phyloP scores from a whole-genome alignment of 2,888 invertebrate species.

The Caenorhabditis uteleia region DNA sequence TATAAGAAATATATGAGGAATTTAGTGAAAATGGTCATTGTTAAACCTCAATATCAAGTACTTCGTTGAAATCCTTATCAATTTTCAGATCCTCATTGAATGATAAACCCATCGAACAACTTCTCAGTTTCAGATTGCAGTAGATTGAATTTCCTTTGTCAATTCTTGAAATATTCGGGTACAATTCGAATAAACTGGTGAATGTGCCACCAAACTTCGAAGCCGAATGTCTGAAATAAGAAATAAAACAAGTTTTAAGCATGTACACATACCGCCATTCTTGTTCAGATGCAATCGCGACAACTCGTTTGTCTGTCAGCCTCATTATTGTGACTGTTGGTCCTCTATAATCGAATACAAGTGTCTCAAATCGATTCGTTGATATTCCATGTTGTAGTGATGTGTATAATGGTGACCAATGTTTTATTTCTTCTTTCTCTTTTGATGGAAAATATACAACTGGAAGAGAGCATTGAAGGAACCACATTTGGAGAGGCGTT shows the following conservation, averaged over 20 bases:
- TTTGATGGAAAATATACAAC: constrained; percentile 49
- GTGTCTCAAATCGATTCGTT: constrained; percentile 65
- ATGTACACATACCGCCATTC: constrained; percentile 55
- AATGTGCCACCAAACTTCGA: constrained; percentile 39
- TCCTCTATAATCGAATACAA: constrained; percentile 63
- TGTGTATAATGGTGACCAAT: constrained; percentile 59
- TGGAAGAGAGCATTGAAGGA: constrained; percentile 54
- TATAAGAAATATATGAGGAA: constrained; percentile 3
- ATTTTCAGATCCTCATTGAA: constrained; percentile 45
- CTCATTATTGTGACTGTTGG: constrained; percentile 58
- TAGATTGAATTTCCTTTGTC: constrained; percentile 39
- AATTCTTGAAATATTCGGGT: constrained; percentile 21
- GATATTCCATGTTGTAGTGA: constrained; percentile 58
- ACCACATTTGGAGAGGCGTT: constrained; percentile 59
- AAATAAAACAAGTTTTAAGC: neutral
- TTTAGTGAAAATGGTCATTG: neutral
- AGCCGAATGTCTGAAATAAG: constrained; percentile 36
- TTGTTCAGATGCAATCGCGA: constrained; percentile 56
- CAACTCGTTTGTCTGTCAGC: constrained; percentile 38
- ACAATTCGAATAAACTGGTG: constrained; percentile 36
- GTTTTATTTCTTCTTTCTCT: constrained; percentile 12
- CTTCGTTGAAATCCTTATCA: constrained; percentile 43
- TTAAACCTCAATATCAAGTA: constrained; percentile 42
- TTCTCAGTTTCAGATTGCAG: constrained; percentile 52
- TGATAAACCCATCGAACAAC: constrained; percentile 38